Base-by-base conservation (phyloP, 1,140 invertebrate genomes). In the Hyphantria cunea region DNA sequence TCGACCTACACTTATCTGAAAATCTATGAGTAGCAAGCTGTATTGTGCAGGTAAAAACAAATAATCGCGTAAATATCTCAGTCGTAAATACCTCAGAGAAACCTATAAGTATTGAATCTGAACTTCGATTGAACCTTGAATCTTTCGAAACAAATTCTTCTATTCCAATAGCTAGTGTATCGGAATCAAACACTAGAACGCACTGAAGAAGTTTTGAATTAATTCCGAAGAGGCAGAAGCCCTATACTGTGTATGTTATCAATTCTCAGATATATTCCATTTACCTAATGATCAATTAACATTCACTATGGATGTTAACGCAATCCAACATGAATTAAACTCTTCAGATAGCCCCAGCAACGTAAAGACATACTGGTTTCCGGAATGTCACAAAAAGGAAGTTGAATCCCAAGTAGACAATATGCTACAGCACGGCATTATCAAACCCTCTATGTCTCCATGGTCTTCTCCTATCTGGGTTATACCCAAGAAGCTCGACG, bases 321-420 rank as follows among this genome's bases (percentile, higher is more conserved):
- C 33, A 12, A 37, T 65, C 0, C 13, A 66, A 45, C 70, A 75
- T 41, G 33, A 69, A 58, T 72, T 75, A 7, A 49, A 50, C 11
- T 55, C 45, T 13, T 33, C 51, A 9, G 11, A 33, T 33, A 12
- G 48, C 3, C 64, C 52, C 12, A 51, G 60, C 9, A n/a, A 60
- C 9, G 41, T 47, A 3, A 80, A 80, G 68, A 67, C 66, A 4
- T 91, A 90, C 61, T 66, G 84, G 41, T 84, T 76, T 41, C 82
- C 84, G 11, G 68, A 78, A 49, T 47, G 68, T 8, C 78, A 12
- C n/a, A n/a, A n/a, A n/a, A n/a, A n/a, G n/a, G n/a, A n/a, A n/a
- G n/a, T n/a, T n/a, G n/a, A n/a, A n/a, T 70, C 59, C n/a, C 81
- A 81, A 69, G 70, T 83, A 41, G 55, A 68, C 14, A 68, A 83